Percentiles rank a stretch among this genome's conserved stretches.
Conservation (phyloP, 2,888 invertebrate species). For the Caenorhabditis sp. region DNA sequence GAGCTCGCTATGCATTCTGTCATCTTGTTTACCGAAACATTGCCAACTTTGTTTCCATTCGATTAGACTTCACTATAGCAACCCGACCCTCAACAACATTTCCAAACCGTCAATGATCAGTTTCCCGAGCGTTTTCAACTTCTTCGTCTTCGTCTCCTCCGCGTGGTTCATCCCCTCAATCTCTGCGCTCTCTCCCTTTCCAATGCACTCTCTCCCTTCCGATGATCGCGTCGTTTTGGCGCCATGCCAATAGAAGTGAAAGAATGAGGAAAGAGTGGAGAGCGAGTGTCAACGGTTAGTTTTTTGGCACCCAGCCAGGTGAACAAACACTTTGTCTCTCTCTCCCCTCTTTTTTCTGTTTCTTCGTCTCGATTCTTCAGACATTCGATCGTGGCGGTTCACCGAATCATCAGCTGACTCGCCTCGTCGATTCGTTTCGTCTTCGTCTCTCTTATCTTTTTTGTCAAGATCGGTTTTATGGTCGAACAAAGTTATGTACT, state of each 20-base stretch:
- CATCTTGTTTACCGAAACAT: slow-evolving; percentile 5
- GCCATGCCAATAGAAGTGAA: slow-evolving; percentile 38
- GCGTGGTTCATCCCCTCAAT: slow-evolving; percentile 11
- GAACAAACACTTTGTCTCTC: slow-evolving; percentile 34
- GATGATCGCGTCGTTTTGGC: slow-evolving; percentile 36
- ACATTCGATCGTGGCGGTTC: slow-evolving; percentile 10
- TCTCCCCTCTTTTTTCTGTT: no score
- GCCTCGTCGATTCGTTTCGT: not conserved
- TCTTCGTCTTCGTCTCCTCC: not conserved
- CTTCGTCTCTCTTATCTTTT: slow-evolving; percentile 6
- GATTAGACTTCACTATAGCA: not conserved
- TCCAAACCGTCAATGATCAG: slow-evolving; percentile 50
- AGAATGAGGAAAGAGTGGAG: slow-evolving; percentile 10
- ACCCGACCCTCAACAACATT: not conserved
- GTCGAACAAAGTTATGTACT: slow-evolving; percentile 17
- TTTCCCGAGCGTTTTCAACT: slow-evolving; percentile 12
- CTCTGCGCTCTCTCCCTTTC: slow-evolving; percentile 18
- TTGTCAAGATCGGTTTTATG: not conserved
- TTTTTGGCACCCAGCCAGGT: slow-evolving; percentile 56
- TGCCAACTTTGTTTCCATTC: not conserved
- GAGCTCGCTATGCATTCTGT: not conserved
- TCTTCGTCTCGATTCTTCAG: slow-evolving; percentile 11
- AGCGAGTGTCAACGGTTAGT: slow-evolving; percentile 14
- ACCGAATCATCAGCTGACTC: slow-evolving; percentile 38
- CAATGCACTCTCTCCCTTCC: slow-evolving; percentile 16